Evolutionary conservation across 2,888 invertebrate species (phyloP).

Genomic region (Drosophila infuscata): DNA sequence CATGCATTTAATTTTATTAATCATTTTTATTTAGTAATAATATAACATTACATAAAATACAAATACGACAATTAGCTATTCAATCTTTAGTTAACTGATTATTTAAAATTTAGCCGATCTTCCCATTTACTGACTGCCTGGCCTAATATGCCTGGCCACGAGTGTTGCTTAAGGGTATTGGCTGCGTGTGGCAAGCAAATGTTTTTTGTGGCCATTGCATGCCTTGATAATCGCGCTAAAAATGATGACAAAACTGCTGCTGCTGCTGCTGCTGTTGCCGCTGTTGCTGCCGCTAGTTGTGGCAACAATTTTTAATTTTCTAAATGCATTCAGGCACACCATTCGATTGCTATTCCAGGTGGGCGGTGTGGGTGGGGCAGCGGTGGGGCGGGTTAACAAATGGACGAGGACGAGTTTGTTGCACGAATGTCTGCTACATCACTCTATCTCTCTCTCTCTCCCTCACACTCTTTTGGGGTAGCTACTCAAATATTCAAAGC

Average conservation of each 20-base stretch:
- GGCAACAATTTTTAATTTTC: conserved; percentile 77
- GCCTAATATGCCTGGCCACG: conserved; percentile 4
- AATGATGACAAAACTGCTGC: conserved; percentile 78
- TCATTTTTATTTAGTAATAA: neutral
- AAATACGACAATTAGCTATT: neutral
- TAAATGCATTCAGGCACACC: conserved; percentile 70
- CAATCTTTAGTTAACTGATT: neutral
- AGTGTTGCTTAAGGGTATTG: conserved; percentile 43
- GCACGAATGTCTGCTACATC: conserved; percentile 18
- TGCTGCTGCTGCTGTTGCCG: conserved; percentile 62
- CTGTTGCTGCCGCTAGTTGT: conserved; percentile 68
- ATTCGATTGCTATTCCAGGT: conserved; percentile 26
- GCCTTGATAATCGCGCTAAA: conserved; percentile 78
- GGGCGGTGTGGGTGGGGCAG: conserved; percentile 9
- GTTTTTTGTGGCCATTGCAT: conserved; percentile 67
- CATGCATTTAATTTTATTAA: neutral
- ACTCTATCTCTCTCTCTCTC: neutral
- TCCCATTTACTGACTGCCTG: neutral
- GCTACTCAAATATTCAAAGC: conserved; percentile 73
- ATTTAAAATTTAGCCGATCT: neutral
- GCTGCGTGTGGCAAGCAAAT: conserved; percentile 69
- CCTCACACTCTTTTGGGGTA: neutral
- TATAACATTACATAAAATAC: neutral
- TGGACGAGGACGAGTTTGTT: conserved; percentile 16
- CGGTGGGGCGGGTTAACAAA: conserved; percentile 9